Evolutionary conservation across 2,113 vertebrate species (phyloP).

Genomic region (Myodes glareolus): DNA sequence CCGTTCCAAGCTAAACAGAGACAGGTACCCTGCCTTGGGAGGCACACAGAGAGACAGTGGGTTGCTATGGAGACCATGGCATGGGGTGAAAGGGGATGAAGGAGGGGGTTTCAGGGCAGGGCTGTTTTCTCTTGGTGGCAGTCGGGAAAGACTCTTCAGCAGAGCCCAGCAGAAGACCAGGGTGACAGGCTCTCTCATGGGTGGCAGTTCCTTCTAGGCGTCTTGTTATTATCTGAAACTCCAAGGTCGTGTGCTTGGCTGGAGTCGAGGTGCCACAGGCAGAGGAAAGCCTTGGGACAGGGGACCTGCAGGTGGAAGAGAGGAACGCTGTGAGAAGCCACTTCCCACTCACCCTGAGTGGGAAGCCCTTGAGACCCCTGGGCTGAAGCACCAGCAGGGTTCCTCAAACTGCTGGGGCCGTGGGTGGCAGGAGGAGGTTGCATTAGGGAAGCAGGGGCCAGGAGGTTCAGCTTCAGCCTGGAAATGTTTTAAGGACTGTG

Average conservation of each 20-base stretch:
- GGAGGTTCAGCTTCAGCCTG: neutral
- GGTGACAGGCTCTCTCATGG: neutral
- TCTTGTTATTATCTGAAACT: neutral
- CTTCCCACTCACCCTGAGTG: neutral
- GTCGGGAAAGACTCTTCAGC: neutral
- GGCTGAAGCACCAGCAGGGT: no score
- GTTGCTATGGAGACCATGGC: neutral
- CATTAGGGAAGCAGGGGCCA: neutral
- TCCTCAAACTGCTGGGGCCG: neutral
- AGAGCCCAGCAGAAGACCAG: neutral
- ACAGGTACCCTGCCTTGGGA: neutral
- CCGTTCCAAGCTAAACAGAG: neutral
- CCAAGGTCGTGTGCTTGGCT: rapidly evolving
- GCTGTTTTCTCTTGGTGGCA: no score
- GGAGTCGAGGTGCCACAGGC: neutral
- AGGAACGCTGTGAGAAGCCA: neutral
- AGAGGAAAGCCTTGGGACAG: neutral
- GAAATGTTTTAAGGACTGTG: neutral
- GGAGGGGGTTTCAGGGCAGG: no score
- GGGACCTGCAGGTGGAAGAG: neutral
- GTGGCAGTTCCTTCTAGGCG: no score
- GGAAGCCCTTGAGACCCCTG: neutral
- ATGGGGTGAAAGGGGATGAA: no score
- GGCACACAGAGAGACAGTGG: neutral
- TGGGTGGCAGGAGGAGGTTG: neutral